Conservation (phyloP, 2,888 invertebrate genomes). For the Rhimphoctona megacephalus region DNA sequence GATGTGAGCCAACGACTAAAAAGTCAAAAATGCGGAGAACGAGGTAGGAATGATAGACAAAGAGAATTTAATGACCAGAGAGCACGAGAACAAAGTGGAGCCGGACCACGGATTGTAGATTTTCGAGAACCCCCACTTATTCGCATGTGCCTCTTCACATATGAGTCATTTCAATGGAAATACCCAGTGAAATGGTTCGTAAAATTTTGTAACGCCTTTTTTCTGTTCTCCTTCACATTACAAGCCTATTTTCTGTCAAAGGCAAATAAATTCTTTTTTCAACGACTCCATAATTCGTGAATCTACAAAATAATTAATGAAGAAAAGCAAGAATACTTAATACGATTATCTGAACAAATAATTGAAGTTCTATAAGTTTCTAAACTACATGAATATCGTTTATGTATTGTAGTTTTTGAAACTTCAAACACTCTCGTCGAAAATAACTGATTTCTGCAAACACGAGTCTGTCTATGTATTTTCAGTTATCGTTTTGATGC, state of each 20-base stretch:
- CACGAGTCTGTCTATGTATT: background rate
- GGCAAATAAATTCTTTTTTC: background rate
- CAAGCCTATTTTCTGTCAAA: background rate
- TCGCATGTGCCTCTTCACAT: background rate
- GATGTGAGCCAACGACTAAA: slow-evolving; percentile 10
- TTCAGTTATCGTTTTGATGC: background rate
- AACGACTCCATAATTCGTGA: background rate
- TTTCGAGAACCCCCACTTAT: slow-evolving; percentile 44
- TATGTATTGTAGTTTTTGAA: background rate
- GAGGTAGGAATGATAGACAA: slow-evolving; percentile 20
- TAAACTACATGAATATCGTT: background rate
- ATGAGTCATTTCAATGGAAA: background rate
- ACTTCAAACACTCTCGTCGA: background rate
- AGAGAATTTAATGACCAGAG: slow-evolving; percentile 52
- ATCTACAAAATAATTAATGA: background rate
- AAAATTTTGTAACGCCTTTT: background rate
- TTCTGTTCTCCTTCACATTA: background rate
- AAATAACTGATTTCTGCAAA: background rate
- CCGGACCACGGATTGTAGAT: slow-evolving; percentile 49
- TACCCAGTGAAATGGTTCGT: background rate
- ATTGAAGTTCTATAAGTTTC: background rate
- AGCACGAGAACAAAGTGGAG: slow-evolving; percentile 55
- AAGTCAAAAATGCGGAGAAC: background rate
- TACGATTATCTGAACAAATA: background rate
- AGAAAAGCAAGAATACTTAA: background rate